phyloP scores from a whole-genome alignment of 2,113 vertebrate species.

The Tragelaphus imberbis region DNA sequence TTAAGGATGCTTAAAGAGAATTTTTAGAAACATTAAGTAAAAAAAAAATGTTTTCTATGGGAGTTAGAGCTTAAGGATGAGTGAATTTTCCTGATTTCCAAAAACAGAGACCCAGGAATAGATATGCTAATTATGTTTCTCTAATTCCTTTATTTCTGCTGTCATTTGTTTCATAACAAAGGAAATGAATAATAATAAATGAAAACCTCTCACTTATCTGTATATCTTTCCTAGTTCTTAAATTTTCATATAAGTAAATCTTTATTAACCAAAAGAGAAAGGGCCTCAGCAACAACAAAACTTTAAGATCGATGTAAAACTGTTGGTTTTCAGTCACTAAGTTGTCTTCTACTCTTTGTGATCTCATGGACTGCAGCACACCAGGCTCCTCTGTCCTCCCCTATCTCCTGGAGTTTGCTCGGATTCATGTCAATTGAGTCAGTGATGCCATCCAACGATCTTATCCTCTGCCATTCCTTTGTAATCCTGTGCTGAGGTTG shows the following conservation, averaged over 20 bases:
- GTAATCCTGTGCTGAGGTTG: not conserved
- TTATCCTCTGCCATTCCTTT: not conserved
- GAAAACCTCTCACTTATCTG: not conserved
- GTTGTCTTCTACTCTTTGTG: not conserved
- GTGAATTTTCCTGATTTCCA: not conserved
- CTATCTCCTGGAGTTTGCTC: not conserved
- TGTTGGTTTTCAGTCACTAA: not conserved
- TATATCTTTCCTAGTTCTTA: not conserved
- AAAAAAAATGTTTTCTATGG: not conserved
- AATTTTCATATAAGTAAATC: not conserved
- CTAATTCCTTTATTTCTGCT: not conserved
- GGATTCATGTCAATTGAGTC: not conserved
- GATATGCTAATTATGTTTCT: not conserved
- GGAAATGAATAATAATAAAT: not conserved
- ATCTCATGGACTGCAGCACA: not conserved
- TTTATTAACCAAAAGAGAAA: constrained; percentile 4
- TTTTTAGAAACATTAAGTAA: not conserved
- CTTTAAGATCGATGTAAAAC: not conserved
- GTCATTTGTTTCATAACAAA: not conserved
- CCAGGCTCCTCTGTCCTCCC: not conserved
- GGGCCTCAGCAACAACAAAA: not conserved
- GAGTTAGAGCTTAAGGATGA: not conserved
- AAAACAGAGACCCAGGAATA: not conserved
- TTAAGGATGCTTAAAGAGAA: not conserved
- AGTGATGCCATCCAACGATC: not conserved